phyloP scores from a whole-genome alignment of 2,888 invertebrate genomes.

The Pediacus dermestoides region DNA sequence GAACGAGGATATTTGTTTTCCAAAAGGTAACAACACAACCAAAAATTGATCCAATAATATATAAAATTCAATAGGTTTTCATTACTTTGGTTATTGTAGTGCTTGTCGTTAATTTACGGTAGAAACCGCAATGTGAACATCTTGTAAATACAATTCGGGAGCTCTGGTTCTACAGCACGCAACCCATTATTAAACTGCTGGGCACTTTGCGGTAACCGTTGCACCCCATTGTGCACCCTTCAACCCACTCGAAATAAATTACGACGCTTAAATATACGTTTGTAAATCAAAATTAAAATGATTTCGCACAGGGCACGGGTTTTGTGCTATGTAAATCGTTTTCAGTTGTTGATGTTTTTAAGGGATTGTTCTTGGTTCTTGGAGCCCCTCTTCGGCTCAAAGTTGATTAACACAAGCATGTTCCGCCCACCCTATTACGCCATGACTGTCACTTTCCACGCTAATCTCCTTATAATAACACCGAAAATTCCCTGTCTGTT shows the following conservation, averaged over 20 bases:
- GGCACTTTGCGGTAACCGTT: slow-evolving; percentile 25
- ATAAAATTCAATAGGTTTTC: no score
- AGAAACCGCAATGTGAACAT: slow-evolving; percentile 29
- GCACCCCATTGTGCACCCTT: slow-evolving; percentile 26
- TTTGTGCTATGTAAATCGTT: no score
- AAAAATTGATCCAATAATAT: no score
- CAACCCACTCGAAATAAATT: slow-evolving; percentile 19
- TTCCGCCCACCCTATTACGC: slow-evolving; percentile 43
- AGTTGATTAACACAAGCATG: slow-evolving; percentile 36
- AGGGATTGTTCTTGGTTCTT: no score
- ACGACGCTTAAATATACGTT: slow-evolving; percentile 20
- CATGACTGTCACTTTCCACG: slow-evolving; percentile 45
- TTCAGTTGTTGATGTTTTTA: no score
- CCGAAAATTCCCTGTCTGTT: slow-evolving; percentile 14
- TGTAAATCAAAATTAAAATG: slow-evolving; percentile 25
- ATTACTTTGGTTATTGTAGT: no score
- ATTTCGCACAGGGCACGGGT: slow-evolving; percentile 14
- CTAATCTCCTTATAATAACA: slow-evolving; percentile 44
- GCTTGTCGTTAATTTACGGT: no score
- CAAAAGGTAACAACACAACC: no score
- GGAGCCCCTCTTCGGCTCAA: no score
- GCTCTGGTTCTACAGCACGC: slow-evolving; percentile 20
- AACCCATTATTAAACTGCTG: slow-evolving; percentile 26
- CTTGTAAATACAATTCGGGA: slow-evolving; percentile 24
- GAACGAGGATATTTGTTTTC: no score